A percentile compares a stretch with the other conserved stretches of the same genome.
Evolutionary conservation across 2,797 vertebrate genomes (phyloP).

Genomic region (Gymnopithys bicolor): DNA sequence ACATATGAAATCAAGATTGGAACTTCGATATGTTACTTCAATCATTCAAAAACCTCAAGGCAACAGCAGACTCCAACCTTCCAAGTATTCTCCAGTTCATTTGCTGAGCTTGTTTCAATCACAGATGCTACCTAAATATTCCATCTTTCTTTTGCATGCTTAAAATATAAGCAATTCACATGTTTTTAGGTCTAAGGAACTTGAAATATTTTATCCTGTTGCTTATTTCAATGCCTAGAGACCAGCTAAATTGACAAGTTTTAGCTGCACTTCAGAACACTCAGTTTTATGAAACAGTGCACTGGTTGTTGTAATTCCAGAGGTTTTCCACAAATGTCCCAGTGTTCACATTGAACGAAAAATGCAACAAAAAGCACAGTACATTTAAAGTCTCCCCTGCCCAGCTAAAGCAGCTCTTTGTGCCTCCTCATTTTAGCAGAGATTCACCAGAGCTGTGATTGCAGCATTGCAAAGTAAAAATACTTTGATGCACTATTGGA

Average conservation of each 20-base stretch:
- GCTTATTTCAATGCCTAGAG: not conserved
- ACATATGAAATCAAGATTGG: not conserved
- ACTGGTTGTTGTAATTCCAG: constrained; percentile 18
- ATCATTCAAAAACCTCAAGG: constrained; percentile 1
- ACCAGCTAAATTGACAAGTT: not conserved
- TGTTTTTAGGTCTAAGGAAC: not conserved
- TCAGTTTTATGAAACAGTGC: constrained; percentile 2
- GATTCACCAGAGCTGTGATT: not conserved
- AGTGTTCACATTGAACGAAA: constrained; percentile 13
- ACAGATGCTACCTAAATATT: not conserved
- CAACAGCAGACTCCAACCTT: not conserved
- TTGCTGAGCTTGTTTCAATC: not conserved
- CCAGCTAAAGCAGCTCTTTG: constrained; percentile 13
- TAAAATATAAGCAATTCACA: not conserved
- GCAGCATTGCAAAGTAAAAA: not conserved
- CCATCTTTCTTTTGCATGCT: not conserved
- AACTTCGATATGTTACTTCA: not conserved
- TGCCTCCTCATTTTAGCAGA: not conserved
- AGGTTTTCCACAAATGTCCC: constrained; percentile 30
- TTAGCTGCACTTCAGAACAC: not conserved
- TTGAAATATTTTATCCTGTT: not conserved
- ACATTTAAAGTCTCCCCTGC: not conserved
- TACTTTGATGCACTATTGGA: not conserved
- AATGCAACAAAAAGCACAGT: constrained; percentile 14
- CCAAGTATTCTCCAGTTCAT: not conserved